phyloP scores from a whole-genome alignment of 2,113 vertebrate genomes.

The Serinus canaria region DNA sequence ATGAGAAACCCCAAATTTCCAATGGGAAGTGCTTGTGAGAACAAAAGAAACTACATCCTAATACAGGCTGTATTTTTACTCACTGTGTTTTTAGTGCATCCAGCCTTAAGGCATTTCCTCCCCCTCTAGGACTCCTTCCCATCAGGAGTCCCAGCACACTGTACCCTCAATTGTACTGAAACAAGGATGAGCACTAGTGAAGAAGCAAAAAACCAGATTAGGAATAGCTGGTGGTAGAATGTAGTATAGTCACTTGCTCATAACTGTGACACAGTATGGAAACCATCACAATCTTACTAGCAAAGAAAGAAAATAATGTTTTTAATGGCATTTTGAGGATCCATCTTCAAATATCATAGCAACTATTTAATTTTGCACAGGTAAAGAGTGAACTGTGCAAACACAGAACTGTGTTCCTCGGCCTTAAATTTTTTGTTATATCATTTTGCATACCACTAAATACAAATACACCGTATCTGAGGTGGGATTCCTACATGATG shows the following conservation, averaged over 20 bases:
- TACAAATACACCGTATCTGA: not conserved
- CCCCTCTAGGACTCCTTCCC: not conserved
- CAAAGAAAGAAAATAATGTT: not conserved
- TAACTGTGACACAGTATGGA: not conserved
- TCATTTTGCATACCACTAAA: not conserved
- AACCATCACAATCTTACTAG: not conserved
- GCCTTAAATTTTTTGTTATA: not conserved
- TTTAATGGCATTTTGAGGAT: not conserved
- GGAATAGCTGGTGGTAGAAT: not conserved
- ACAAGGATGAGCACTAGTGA: not conserved
- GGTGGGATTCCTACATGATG: not conserved
- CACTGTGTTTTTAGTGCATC: accelerated
- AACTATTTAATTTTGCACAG: not conserved
- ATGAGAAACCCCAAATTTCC: not conserved
- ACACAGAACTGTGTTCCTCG: not conserved
- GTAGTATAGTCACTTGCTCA: not conserved
- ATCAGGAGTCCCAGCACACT: not conserved
- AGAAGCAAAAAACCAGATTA: not conserved
- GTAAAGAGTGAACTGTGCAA: not conserved
- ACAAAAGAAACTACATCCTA: not conserved
- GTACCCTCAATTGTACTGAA: not conserved
- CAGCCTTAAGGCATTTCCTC: not conserved
- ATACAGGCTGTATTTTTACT: not conserved
- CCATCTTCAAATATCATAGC: not conserved
- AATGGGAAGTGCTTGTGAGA: not conserved